Conservation (phyloP, 2,113 vertebrate genomes). For the Gasterosteus nipponicus region DNA sequence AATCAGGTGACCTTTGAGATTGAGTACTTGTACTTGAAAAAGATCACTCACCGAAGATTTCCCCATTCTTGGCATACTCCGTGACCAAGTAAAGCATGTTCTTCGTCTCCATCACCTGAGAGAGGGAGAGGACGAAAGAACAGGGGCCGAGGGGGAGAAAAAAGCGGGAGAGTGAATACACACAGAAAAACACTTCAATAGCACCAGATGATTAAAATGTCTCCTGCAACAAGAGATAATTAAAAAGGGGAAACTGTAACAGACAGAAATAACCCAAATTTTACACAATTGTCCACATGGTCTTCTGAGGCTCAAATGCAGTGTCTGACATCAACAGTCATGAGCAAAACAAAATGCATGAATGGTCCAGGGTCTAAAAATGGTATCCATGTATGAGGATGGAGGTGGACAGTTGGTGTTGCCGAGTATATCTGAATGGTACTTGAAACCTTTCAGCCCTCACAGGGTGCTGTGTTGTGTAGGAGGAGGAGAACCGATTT, state of each 20-base stretch:
- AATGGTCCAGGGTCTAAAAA: conserved; percentile 69
- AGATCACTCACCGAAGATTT: conserved; percentile 93
- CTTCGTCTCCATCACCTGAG: conserved; percentile 98
- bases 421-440: conserved; percentile 67
- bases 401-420: conserved; percentile 66
- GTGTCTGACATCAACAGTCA: conserved; percentile 37
- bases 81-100: conserved; percentile 99
- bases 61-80: conserved; percentile 98
- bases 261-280: conserved; percentile 27
- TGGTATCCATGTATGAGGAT: conserved; percentile 61
- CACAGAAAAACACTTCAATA: conserved; percentile 15
- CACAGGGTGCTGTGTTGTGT: conserved; percentile 61
- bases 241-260: neutral
- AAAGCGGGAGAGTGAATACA: conserved; percentile 46
- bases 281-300: conserved; percentile 38
- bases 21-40: conserved; percentile 34
- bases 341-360: conserved; percentile 65
- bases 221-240: conserved; percentile 31
- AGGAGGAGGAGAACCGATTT: conserved; percentile 78
- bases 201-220: conserved; percentile 7
- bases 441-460: conserved; percentile 63
- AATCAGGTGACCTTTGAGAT: conserved; percentile 61
- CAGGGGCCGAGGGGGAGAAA: conserved; percentile 22
- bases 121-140: conserved; percentile 40
- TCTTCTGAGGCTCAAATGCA: conserved; percentile 21